Evolutionary conservation across 2,888 invertebrate species (phyloP).

Genomic region (Andrena trimmerana): DNA sequence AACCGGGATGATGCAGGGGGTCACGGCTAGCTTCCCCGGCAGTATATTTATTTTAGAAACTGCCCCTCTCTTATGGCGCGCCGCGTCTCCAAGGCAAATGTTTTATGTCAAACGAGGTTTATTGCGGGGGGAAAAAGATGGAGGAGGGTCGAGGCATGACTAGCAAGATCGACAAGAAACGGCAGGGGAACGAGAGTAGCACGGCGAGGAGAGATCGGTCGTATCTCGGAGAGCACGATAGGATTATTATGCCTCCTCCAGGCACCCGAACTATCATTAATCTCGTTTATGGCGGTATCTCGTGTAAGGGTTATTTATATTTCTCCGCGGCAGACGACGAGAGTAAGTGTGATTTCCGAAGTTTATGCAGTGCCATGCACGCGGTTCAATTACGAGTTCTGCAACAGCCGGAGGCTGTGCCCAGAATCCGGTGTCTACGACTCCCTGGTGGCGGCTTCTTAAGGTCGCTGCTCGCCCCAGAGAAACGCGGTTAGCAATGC

Average conservation of each 20-base stretch:
- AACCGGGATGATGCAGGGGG: conserved; percentile 26
- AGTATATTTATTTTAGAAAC: conserved; percentile 75
- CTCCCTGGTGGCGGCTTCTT: conserved; percentile 32
- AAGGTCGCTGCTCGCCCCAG: conserved; percentile 9
- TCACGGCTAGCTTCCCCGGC: conserved; percentile 68
- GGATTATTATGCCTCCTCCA: conserved; percentile 58
- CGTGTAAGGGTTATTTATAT: conserved; percentile 57
- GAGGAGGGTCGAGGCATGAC: not conserved
- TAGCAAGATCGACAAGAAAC: conserved; percentile 25
- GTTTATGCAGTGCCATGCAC: conserved; percentile 47
- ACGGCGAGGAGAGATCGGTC: conserved; percentile 25
- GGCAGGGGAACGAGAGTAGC: not conserved
- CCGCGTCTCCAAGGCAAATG: conserved; percentile 49
- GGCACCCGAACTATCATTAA: conserved; percentile 59
- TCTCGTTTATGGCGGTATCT: conserved; percentile 47
- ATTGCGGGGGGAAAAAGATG: conserved; percentile 27
- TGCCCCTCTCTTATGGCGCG: conserved; percentile 12
- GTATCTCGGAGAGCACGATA: conserved; percentile 38
- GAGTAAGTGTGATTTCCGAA: conserved; percentile 50
- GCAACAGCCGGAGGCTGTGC: conserved; percentile 28
- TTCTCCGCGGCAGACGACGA: conserved; percentile 29
- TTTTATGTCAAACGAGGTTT: conserved; percentile 67
- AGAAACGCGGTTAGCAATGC: conserved; percentile 33
- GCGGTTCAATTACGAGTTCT: conserved; percentile 48
- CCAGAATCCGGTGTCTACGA: conserved; percentile 11